Conservation (phyloP, 2,888 invertebrate genomes). For the Abrostola triplasia region DNA sequence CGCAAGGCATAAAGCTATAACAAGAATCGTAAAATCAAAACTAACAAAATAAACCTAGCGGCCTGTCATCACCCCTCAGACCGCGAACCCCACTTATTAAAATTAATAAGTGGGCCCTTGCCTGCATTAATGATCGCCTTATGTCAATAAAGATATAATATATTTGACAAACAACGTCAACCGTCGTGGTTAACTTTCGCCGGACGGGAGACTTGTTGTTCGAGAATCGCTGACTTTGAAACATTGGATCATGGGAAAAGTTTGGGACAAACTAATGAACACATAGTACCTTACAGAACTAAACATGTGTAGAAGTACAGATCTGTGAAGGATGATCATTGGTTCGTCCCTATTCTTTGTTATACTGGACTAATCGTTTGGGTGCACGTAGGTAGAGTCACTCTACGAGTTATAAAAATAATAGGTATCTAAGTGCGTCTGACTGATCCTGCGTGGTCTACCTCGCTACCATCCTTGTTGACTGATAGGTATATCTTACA, state of each 20-base stretch:
- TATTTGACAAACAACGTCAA: slow-evolving; percentile 84
- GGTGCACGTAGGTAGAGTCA: too few species aligned
- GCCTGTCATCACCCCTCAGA: slow-evolving; percentile 76
- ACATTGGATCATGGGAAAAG: background rate
- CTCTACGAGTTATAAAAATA: too few species aligned
- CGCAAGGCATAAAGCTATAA: slow-evolving; percentile 30
- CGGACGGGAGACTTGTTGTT: slow-evolving; percentile 52
- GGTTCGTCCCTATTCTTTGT: too few species aligned
- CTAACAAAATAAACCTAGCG: slow-evolving; percentile 80
- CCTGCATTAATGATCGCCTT: slow-evolving; percentile 86
- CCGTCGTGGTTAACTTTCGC: slow-evolving; percentile 64
- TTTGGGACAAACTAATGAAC: background rate
- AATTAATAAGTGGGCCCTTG: slow-evolving; percentile 87
- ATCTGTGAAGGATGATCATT: background rate
- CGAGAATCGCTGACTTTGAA: slow-evolving; percentile 13
- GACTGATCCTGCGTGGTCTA: too few species aligned
- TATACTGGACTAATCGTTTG: too few species aligned
- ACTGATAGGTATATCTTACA: too few species aligned
- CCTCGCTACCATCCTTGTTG: too few species aligned
- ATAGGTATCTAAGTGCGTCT: too few species aligned
- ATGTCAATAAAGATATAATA: slow-evolving; percentile 86
- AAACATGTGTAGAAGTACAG: background rate
- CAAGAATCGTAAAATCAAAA: slow-evolving; percentile 82
- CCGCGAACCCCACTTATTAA: slow-evolving; percentile 86
- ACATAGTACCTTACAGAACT: background rate